Evolutionary conservation across 2,113 vertebrate genomes (phyloP).

Genomic region (Engraulis encrasicolus): DNA sequence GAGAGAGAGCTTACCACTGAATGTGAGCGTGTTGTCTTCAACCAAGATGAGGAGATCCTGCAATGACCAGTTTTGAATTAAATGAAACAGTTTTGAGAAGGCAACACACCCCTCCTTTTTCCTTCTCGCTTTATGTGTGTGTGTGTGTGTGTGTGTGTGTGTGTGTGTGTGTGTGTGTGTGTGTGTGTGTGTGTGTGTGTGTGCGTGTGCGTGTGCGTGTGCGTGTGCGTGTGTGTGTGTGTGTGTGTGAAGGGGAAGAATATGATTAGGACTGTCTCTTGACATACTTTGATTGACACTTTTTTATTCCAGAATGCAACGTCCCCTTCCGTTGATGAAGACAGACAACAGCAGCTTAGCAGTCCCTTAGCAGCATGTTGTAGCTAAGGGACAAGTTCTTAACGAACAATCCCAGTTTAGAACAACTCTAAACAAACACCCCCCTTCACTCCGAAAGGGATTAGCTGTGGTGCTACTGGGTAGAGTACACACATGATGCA

Average conservation of each 20-base stretch:
- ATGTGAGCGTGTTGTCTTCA: conserved; percentile 83
- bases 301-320: not conserved
- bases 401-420: not conserved
- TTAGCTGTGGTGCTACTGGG: no score
- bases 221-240: not conserved
- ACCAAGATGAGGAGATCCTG: conserved; percentile 85
- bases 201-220: not conserved
- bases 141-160: not conserved
- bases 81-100: not conserved
- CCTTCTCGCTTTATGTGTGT: conserved; percentile 5
- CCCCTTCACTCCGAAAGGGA: not conserved
- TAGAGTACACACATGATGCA: no score
- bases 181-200: not conserved
- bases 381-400: not conserved
- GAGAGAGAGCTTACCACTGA: conserved; percentile 77
- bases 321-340: not conserved
- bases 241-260: not conserved
- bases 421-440: not conserved
- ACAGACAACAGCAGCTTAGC: not conserved
- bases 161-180: not conserved
- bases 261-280: not conserved
- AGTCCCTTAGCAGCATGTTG: no score
- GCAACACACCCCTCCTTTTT: conserved; percentile 12
- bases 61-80: conserved; percentile 46
- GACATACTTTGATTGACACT: not conserved